These are phyloP conservation scores for Sinodicranocentrus sp. DNA, from an alignment of 2,888 invertebrate species.

Conservation along the genomic window DNA sequence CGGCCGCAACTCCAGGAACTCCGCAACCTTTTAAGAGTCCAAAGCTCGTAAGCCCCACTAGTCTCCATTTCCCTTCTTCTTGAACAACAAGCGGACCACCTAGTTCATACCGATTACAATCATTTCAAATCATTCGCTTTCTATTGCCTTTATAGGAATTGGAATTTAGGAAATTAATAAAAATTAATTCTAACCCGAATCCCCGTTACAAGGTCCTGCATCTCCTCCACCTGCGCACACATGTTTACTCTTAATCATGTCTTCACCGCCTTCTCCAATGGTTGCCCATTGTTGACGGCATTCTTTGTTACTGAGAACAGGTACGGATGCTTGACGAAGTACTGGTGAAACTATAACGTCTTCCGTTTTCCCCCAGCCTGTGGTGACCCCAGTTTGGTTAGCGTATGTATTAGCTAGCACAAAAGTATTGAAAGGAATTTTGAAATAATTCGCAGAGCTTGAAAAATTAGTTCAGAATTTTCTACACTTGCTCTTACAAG, in stretches of 20 bases:
- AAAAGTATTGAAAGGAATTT: neutral
- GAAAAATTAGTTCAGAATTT: neutral
- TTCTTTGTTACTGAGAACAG: slow-evolving; percentile 61
- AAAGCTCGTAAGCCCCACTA: slow-evolving; percentile 74
- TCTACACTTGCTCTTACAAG: slow-evolving; percentile 45
- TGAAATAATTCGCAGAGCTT: neutral
- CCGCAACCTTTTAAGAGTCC: slow-evolving; percentile 73
- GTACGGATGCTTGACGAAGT: slow-evolving; percentile 65
- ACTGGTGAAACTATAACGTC: slow-evolving; percentile 73
- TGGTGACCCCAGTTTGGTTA: slow-evolving; percentile 62
- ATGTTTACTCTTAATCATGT: slow-evolving; percentile 67
- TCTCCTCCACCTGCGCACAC: slow-evolving; percentile 70
- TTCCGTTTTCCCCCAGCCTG: slow-evolving; percentile 75
- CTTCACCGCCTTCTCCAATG: slow-evolving; percentile 61
- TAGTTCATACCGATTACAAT: neutral
- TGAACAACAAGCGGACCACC: slow-evolving; percentile 67
- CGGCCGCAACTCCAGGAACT: slow-evolving; percentile 68
- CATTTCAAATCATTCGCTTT: too few relatives aligned
- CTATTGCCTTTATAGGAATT: too few relatives aligned
- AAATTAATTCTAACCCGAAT: slow-evolving; percentile 8
- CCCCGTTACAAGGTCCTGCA: slow-evolving; percentile 73
- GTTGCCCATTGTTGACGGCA: slow-evolving; percentile 66
- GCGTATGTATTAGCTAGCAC: slow-evolving; percentile 69
- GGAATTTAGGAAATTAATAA: neutral
- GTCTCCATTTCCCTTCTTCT: slow-evolving; percentile 57